These are phyloP conservation scores for Caenorhabditis sp. DNA, from an alignment of 2,888 invertebrate species.

Conservation along the genomic window DNA sequence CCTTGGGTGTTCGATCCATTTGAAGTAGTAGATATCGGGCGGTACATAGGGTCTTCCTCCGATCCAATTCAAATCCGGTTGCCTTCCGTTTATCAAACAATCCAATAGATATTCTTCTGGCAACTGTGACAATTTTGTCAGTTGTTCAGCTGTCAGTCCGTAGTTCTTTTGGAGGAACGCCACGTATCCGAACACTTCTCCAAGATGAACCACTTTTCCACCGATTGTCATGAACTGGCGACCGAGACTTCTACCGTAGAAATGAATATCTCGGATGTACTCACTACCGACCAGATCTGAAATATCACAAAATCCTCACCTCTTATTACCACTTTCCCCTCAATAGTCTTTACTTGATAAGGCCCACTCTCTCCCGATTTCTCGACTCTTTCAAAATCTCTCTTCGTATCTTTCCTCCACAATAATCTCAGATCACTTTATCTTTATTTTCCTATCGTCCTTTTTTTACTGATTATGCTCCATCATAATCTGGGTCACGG, in stretches of 20 bases:
- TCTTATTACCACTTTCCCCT: too few relatives aligned
- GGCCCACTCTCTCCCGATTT: too few relatives aligned
- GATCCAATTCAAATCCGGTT: conserved; percentile 81
- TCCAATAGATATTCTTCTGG: conserved; percentile 83
- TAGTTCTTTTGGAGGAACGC: conserved; percentile 83
- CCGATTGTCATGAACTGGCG: conserved; percentile 83
- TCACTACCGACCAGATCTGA: conserved; percentile 83
- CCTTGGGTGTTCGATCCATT: conserved; percentile 84
- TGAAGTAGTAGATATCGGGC: conserved; percentile 83
- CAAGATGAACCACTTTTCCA: conserved; percentile 83
- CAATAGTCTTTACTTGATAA: too few relatives aligned
- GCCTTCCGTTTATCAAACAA: conserved; percentile 83
- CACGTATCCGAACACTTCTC: conserved; percentile 83
- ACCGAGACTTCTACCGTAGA: conserved; percentile 83
- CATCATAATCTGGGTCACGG: too few relatives aligned
- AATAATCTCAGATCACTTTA: too few relatives aligned
- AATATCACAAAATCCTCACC: too few relatives aligned
- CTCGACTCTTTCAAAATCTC: too few relatives aligned
- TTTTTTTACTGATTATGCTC: too few relatives aligned
- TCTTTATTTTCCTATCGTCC: too few relatives aligned
- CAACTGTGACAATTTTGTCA: conserved; percentile 82
- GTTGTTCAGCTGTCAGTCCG: conserved; percentile 83
- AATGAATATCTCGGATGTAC: conserved; percentile 83
- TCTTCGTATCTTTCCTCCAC: too few relatives aligned
- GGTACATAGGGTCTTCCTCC: conserved; percentile 83